A percentile compares a stretch with the other conserved stretches of the same genome.
Conservation (phyloP, 2,888 invertebrate species). For the Epiblema foenella region DNA sequence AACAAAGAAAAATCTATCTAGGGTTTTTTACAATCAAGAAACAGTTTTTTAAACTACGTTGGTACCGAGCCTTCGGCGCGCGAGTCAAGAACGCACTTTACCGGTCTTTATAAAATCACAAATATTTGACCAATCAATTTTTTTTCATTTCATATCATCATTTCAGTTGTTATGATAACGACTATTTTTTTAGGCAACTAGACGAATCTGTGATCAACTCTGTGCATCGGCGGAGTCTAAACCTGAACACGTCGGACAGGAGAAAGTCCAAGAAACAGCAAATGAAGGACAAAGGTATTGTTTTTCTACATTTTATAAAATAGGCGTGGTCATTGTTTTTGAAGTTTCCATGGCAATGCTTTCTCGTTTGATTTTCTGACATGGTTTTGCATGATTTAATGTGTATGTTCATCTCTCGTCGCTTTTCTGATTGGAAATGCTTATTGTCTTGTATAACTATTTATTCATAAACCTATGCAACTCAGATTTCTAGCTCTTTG, state of each 20-base stretch:
- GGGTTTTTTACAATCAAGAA: no score
- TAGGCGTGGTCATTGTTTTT: slow-evolving; percentile 13
- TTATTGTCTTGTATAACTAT: not conserved
- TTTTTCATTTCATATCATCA: no score
- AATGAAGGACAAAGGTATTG: slow-evolving; percentile 89
- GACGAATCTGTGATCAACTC: slow-evolving; percentile 90
- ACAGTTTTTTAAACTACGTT: no score
- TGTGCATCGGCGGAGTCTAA: slow-evolving; percentile 83
- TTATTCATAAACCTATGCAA: not conserved
- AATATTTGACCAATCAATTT: no score
- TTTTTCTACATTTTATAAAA: not conserved
- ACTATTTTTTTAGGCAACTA: slow-evolving; percentile 77
- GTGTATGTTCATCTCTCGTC: not conserved
- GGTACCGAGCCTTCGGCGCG: no score
- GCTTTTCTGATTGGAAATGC: not conserved
- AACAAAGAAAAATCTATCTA: no score
- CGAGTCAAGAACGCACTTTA: no score
- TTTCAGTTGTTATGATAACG: not conserved
- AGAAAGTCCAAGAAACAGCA: slow-evolving; percentile 88
- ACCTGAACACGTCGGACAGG: slow-evolving; percentile 86
- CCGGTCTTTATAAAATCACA: no score
- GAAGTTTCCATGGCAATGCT: slow-evolving; percentile 7
- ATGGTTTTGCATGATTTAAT: slow-evolving; percentile 12
- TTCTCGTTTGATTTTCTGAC: slow-evolving; percentile 4
- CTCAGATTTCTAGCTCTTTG: not conserved